Conservation (phyloP, 2,797 vertebrate genomes). For the Menidia menidia region DNA sequence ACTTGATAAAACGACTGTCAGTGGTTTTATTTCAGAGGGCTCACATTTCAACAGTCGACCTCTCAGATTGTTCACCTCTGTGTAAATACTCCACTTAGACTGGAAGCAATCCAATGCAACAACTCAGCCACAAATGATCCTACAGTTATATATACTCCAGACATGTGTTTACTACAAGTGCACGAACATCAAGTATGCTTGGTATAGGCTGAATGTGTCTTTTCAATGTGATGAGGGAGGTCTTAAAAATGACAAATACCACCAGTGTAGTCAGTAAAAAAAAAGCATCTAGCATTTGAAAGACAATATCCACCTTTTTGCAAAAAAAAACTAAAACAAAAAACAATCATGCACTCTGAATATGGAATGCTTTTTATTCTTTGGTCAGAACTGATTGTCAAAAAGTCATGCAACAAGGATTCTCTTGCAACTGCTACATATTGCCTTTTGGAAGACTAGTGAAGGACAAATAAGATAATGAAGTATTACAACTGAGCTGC, state of each 20-base stretch:
- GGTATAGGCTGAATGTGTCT: background rate
- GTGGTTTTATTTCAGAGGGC: background rate
- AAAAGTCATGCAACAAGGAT: slow-evolving; percentile 74
- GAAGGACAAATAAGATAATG: slow-evolving; percentile 41
- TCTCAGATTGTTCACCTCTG: background rate
- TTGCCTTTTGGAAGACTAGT: slow-evolving; percentile 43
- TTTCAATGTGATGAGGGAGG: background rate
- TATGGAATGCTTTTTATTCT: slow-evolving; percentile 75
- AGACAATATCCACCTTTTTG: slow-evolving; percentile 21
- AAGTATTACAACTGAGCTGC: slow-evolving; percentile 69
- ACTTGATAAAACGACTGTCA: too few relatives aligned
- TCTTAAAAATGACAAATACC: background rate
- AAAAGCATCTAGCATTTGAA: background rate
- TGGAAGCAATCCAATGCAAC: background rate
- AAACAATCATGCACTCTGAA: slow-evolving; percentile 27
- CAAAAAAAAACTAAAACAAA: slow-evolving; percentile 26
- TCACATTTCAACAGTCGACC: background rate
- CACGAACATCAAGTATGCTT: background rate
- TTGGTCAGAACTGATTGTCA: slow-evolving; percentile 73
- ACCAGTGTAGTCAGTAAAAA: background rate
- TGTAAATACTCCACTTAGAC: background rate
- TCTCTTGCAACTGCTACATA: slow-evolving; percentile 55
- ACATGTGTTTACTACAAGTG: background rate
- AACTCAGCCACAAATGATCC: background rate
- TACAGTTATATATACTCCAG: background rate